Conservation (phyloP, 2,113 vertebrate genomes). For the Corydoras maculifer region DNA sequence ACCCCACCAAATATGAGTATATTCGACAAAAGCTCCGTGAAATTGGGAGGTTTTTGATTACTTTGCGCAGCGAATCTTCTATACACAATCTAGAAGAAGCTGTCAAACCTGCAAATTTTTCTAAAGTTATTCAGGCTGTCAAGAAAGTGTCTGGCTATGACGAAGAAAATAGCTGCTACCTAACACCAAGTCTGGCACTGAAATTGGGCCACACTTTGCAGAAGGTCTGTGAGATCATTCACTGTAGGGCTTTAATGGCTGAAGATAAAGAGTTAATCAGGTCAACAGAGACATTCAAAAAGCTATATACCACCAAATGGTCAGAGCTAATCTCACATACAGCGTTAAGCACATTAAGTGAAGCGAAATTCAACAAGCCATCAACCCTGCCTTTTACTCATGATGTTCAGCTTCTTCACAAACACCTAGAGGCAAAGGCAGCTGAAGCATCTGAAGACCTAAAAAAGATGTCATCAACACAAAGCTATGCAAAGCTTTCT, state of each 20-base stretch:
- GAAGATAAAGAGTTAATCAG: constrained; percentile 9
- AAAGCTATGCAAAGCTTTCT: constrained; percentile 39
- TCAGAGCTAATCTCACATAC: too few species aligned
- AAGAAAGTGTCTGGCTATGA: constrained; percentile 31
- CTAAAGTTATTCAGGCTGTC: constrained; percentile 27
- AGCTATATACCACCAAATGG: constrained; percentile 4
- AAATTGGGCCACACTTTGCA: constrained; percentile 31
- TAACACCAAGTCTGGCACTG: neutral
- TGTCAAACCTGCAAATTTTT: constrained; percentile 34
- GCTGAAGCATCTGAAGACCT: constrained; percentile 27
- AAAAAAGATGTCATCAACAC: constrained; percentile 22
- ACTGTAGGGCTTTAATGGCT: constrained; percentile 35
- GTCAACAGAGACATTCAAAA: constrained; percentile 18
- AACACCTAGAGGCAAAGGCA: constrained; percentile 5
- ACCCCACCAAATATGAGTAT: constrained; percentile 32
- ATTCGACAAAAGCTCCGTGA: constrained; percentile 30
- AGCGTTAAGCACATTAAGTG: too few species aligned
- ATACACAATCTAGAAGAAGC: constrained; percentile 31
- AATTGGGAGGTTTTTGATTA: constrained; percentile 31
- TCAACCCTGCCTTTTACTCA: constrained; percentile 33
- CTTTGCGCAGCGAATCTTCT: constrained; percentile 9
- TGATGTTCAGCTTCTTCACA: too few species aligned
- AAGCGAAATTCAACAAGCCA: neutral
- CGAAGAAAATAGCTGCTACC: constrained; percentile 19
- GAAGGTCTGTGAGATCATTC: constrained; percentile 39